phyloP scores from a whole-genome alignment of 2,888 invertebrate species.

The Amblyjoppa proteus region DNA sequence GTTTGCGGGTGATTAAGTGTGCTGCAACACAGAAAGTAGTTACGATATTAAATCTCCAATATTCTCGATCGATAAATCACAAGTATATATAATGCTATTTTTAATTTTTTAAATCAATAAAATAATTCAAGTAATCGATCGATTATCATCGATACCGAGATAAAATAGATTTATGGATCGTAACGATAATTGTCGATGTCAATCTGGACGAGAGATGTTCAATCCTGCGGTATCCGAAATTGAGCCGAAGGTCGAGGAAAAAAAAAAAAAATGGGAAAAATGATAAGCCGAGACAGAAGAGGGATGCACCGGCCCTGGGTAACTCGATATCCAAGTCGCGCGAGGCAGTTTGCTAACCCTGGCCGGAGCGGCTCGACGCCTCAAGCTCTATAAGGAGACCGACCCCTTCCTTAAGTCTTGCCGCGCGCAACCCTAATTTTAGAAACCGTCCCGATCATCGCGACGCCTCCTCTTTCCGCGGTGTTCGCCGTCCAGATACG shows the following conservation, averaged over 20 bases:
- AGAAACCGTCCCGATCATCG: constrained; percentile 75
- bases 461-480: constrained; percentile 67
- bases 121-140: background rate
- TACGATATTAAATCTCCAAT: constrained; percentile 29
- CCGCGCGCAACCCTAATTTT: constrained; percentile 81
- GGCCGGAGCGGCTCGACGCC: constrained; percentile 78
- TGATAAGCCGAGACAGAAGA: constrained; percentile 43
- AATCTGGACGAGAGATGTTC: background rate
- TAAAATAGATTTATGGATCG: background rate
- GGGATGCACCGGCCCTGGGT: constrained; percentile 68
- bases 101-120: background rate
- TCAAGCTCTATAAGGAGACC: constrained; percentile 73
- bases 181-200: background rate
- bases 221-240: constrained; percentile 29
- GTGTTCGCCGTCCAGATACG: constrained; percentile 46
- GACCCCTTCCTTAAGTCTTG: constrained; percentile 59
- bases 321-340: constrained; percentile 71
- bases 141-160: background rate
- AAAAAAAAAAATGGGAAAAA: constrained; percentile 9
- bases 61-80: background rate
- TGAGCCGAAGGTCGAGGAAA: constrained; percentile 22
- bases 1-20: constrained; percentile 88
- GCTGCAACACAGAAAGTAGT: constrained; percentile 86
- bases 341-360: constrained; percentile 80
- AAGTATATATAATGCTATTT: background rate